These are phyloP conservation scores for Rhabdophis nuchalis DNA, from an alignment of 2,797 vertebrate species.

Conservation along the genomic window DNA sequence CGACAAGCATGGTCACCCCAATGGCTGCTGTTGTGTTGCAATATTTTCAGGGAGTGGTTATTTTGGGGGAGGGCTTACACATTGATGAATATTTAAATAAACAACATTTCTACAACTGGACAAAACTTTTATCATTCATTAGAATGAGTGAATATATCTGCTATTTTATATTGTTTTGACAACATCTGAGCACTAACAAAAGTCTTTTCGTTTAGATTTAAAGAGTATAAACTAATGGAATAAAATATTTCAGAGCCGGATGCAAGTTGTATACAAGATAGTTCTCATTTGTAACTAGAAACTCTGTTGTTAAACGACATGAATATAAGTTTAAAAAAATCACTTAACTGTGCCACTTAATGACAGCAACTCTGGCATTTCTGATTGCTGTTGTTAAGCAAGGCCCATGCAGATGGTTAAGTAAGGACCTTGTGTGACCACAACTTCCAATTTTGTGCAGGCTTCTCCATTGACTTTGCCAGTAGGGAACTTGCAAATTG, in stretches of 20 bases:
- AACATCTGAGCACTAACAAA: not conserved
- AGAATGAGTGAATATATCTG: not conserved
- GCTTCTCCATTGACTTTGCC: not conserved
- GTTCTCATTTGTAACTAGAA: not conserved
- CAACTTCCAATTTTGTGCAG: not conserved
- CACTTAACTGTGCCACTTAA: not conserved
- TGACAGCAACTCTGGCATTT: not conserved
- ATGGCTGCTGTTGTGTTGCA: too few species aligned
- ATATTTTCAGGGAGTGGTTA: too few species aligned
- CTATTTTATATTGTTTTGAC: not conserved
- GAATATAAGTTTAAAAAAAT: not conserved
- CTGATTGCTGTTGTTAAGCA: not conserved
- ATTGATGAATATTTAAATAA: not conserved
- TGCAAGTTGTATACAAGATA: not conserved
- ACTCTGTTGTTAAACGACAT: not conserved
- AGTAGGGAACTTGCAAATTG: not conserved
- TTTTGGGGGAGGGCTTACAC: not conserved
- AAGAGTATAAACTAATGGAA: not conserved
- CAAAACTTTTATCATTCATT: not conserved
- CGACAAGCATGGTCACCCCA: too few species aligned
- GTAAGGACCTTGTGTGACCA: not conserved
- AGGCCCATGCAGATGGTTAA: not conserved
- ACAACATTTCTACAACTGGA: not conserved
- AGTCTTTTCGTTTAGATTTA: not conserved
- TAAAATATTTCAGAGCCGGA: not conserved